Base-by-base conservation (phyloP, 2,888 invertebrate species). In the Icerya purchasi region DNA sequence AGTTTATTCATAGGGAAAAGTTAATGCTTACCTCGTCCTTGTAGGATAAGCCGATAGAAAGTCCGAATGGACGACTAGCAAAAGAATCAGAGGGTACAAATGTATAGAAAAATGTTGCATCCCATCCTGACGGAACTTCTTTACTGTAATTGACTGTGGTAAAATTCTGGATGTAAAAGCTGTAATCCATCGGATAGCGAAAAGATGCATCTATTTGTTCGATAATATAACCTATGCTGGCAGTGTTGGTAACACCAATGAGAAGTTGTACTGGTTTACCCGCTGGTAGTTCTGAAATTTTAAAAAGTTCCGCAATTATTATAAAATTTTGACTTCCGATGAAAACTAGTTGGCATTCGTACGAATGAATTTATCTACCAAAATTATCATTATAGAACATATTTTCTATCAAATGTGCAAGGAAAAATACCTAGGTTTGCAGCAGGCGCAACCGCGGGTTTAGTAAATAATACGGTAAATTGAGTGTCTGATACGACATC, bases 181-280 rank as follows among this genome's bases (percentile, higher is more conserved):
- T 91, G 75, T 91, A 98, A 74, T 98, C 97, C 86, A 94, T 89
- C 8, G 97, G 96, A 71, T 97, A 98, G 66, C 96, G 84, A 82
- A 99, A 96, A 0, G 97, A 96, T 0, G 96, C 94, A 68, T 97
- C 97, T 70, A 97, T 78, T 3, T 86, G 83, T 70, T 98, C 94
- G 22, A 99, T 80, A 22, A 86, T 73, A 69, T 96, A 94, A 66
- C 94, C 91, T 66, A 85, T 82, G 61, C 83, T 78, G 55, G 96
- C 98, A 70, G 89, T 90, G 77, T 98, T 98, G 59, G 83, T 81
- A 74, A 99, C 96, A 22, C 97, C 96, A 63, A 99, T 89, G 1
- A 99, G 76, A 72, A 96, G 89, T 72, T 94, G 92, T 0, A 94
- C 93, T 54, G 90, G 80, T 68, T 82, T 81, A 52, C 97, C 96